Evolutionary conservation across 2,113 vertebrate species (phyloP).

Genomic region (Dasyprocta punctata): DNA sequence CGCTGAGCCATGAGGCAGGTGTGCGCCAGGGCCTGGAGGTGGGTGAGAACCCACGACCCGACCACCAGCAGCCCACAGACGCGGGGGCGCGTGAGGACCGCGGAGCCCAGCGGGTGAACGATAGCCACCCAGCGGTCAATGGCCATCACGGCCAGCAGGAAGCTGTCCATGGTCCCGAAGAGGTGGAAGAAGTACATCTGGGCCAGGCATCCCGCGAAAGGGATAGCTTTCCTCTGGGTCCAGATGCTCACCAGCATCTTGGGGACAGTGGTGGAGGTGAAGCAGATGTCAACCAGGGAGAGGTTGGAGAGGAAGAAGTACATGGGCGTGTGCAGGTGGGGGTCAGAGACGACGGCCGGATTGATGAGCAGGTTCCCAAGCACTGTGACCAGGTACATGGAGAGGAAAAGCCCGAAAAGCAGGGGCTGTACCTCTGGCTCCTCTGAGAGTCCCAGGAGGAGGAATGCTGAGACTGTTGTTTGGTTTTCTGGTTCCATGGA

Average conservation of each 20-base stretch:
- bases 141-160: conserved; percentile 76
- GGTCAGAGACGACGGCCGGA: conserved; percentile 1
- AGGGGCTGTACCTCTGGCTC: conserved; percentile 31
- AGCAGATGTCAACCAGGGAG: conserved; percentile 18
- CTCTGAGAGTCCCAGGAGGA: conserved; percentile 72
- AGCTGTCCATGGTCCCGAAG: conserved; percentile 76
- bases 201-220: conserved; percentile 57
- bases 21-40: conserved; percentile 76
- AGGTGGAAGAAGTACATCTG: conserved; percentile 77
- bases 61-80: conserved; percentile 55
- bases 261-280: conserved; percentile 73
- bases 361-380: conserved; percentile 44
- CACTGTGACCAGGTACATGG: background rate
- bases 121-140: conserved; percentile 69
- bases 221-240: conserved; percentile 21
- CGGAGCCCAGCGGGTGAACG: conserved; percentile 63
- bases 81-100: conserved; percentile 43
- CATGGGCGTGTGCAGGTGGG: conserved; percentile 56
- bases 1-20: conserved; percentile 73
- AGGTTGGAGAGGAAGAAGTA: conserved; percentile 77
- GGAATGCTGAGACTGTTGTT: conserved; percentile 57
- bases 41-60: conserved; percentile 52
- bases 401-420: background rate
- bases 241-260: conserved; percentile 68
- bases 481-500: conserved; percentile 50